These are phyloP conservation scores for Acleris literana DNA, from an alignment of 2,888 invertebrate genomes.

Conservation along the genomic window DNA sequence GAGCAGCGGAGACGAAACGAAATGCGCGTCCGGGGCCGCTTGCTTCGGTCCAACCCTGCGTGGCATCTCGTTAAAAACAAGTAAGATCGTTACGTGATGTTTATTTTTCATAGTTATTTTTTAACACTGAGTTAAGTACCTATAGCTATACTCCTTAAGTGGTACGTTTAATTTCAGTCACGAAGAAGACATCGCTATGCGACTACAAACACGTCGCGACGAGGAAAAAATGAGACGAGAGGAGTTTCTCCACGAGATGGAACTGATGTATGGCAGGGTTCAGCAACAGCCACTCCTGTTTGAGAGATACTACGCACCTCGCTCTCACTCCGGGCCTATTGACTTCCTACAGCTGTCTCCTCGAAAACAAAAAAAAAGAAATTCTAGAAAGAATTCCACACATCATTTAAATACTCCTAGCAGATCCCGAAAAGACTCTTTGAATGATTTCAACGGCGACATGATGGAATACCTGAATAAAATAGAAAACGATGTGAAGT, in stretches of 20 bases:
- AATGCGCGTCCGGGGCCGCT: slow-evolving; percentile 82
- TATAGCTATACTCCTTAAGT: background rate
- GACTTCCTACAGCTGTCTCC: slow-evolving; percentile 68
- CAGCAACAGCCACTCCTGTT: slow-evolving; percentile 88
- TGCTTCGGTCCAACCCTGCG: slow-evolving; percentile 86
- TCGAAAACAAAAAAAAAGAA: slow-evolving; percentile 65
- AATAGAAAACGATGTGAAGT: slow-evolving; percentile 64
- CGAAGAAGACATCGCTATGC: slow-evolving; percentile 87
- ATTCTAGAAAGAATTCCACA: slow-evolving; percentile 50
- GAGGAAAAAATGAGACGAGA: slow-evolving; percentile 87
- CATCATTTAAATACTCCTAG: slow-evolving; percentile 60
- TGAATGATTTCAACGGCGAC: slow-evolving; percentile 66
- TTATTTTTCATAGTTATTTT: background rate
- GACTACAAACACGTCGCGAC: slow-evolving; percentile 86
- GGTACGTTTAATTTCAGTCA: slow-evolving; percentile 62
- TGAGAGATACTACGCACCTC: slow-evolving; percentile 86
- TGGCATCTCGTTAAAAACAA: slow-evolving; percentile 87
- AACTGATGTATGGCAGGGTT: slow-evolving; percentile 88
- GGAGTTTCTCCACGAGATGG: slow-evolving; percentile 88
- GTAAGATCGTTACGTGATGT: slow-evolving; percentile 51
- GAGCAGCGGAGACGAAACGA: slow-evolving; percentile 85
- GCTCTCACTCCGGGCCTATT: slow-evolving; percentile 57
- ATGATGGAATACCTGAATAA: slow-evolving; percentile 67
- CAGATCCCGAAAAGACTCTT: slow-evolving; percentile 67
- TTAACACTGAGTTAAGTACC: too few relatives aligned